These are phyloP conservation scores for Steinernema carpocapsae DNA, from an alignment of 2,888 invertebrate genomes.

Conservation along the genomic window DNA sequence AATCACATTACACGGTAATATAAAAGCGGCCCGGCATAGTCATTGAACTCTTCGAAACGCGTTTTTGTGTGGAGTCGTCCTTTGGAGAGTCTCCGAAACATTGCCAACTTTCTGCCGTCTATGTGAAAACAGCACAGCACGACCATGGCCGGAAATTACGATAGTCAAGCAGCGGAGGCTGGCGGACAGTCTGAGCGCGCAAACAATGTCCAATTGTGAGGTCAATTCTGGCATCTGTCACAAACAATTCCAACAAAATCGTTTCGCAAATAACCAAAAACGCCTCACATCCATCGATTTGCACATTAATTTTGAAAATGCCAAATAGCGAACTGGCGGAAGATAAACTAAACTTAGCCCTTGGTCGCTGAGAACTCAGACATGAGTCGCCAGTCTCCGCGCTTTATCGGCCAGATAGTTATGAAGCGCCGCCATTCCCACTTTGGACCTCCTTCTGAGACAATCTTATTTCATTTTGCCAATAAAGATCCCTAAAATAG, in stretches of 20 bases:
- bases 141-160: too few relatives aligned
- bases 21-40: background rate
- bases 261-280: slow-evolving; percentile 23
- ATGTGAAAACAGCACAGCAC: too few relatives aligned
- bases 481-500: slow-evolving; percentile 28
- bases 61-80: too few relatives aligned
- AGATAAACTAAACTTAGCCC: slow-evolving; percentile 26
- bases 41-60: too few relatives aligned
- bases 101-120: too few relatives aligned
- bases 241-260: slow-evolving; percentile 23
- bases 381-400: background rate
- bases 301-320: slow-evolving; percentile 32
- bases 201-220: background rate
- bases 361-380: slow-evolving; percentile 1
- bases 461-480: slow-evolving; percentile 24
- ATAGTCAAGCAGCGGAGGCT: background rate
- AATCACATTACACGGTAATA: slow-evolving; percentile 28
- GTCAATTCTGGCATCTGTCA: slow-evolving; percentile 25
- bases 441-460: slow-evolving; percentile 1
- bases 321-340: slow-evolving; percentile 23
- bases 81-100: too few relatives aligned
- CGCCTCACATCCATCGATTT: slow-evolving; percentile 24
- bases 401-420: slow-evolving; percentile 28
- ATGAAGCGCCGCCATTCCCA: background rate
- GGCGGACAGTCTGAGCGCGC: background rate